Base-by-base conservation (phyloP, 2,888 invertebrate species). In the Sminthurides aquaticus region DNA sequence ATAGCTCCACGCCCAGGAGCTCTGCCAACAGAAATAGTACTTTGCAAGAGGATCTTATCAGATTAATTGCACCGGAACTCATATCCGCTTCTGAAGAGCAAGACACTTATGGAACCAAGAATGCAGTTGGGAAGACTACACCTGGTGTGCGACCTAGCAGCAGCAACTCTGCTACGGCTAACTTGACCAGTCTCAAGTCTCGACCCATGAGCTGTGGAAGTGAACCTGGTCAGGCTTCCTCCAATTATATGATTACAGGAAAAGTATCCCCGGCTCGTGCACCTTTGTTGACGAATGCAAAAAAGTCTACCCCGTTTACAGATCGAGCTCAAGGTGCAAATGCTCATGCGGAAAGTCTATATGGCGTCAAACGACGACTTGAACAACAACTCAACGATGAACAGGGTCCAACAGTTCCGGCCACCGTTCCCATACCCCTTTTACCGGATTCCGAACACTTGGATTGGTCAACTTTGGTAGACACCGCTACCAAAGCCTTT, bases 1-100 rank as follows among this genome's bases (percentile, higher is more conserved):
- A 78, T 57, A 75, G 83, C 20, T 57, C 64, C 5, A 66, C 49
- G 43, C 63, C 66, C 22, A 68, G 66, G 18, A 56, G 63, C 15
- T 26, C 43, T 24, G 20, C 66, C 11, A 72, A 73, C 66, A 77
- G 85, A 59, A 84, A 84, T 75, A 85, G 85, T 66, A 87, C 86
- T 25, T 81, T 88, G 28, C 87, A 92, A 81, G 91, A 93, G 78
- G 93, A 94, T 77, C 80, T 91, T 25, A 87, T 92, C 82, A 86
- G 90, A 57, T 82, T 93, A 27, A 93, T 93, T 76, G 89, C 90
- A 79, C 91, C 90, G 0, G 91, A 91, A 75, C 83, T 81, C 75
- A 80, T 81, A 63, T 63, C 63, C 24, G 52, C 15, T 52, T 18
- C 8, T 52, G 52, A 52, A 52, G 52, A 52, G 20, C 48, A 62